A percentile compares a stretch with the other conserved stretches of the same genome.
phyloP scores from a whole-genome alignment of 2,113 vertebrate species.

The Thinocorus orbignyianus region DNA sequence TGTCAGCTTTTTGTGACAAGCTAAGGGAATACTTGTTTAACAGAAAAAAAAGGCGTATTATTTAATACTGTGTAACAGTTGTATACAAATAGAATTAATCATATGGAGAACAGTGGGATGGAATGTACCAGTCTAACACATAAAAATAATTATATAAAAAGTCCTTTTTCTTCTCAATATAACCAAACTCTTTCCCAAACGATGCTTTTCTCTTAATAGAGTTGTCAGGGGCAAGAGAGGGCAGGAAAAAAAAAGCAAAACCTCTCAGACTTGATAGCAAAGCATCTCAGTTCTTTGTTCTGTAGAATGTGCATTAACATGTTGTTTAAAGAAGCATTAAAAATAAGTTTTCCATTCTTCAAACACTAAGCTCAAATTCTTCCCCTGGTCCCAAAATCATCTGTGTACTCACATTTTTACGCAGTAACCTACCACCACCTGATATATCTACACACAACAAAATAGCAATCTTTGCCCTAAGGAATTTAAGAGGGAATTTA shows the following conservation, averaged over 20 bases:
- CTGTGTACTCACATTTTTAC: not conserved
- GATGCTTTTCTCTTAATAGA: not conserved
- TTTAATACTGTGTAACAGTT: slow-evolving; percentile 2
- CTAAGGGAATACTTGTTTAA: slow-evolving; percentile 46
- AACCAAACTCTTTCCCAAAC: not conserved
- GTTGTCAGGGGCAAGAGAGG: not conserved
- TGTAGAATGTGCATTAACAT: not conserved
- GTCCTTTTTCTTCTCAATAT: not conserved
- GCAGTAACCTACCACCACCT: not conserved
- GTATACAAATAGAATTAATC: slow-evolving; percentile 12
- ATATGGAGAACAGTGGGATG: not conserved
- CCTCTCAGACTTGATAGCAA: not conserved
- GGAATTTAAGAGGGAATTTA: not conserved
- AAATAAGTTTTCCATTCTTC: not conserved
- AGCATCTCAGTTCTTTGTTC: not conserved
- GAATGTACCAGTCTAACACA: not conserved
- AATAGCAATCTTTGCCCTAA: not conserved
- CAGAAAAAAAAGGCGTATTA: not conserved
- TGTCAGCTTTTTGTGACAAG: slow-evolving; percentile 55
- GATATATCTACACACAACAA: not conserved
- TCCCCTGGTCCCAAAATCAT: not conserved
- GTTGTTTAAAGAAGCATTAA: not conserved
- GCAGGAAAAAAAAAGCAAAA: not conserved
- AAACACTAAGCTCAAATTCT: not conserved
- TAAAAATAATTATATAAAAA: not conserved